Evolutionary conservation across 2,888 invertebrate species (phyloP).

Genomic region (Noctua comes): DNA sequence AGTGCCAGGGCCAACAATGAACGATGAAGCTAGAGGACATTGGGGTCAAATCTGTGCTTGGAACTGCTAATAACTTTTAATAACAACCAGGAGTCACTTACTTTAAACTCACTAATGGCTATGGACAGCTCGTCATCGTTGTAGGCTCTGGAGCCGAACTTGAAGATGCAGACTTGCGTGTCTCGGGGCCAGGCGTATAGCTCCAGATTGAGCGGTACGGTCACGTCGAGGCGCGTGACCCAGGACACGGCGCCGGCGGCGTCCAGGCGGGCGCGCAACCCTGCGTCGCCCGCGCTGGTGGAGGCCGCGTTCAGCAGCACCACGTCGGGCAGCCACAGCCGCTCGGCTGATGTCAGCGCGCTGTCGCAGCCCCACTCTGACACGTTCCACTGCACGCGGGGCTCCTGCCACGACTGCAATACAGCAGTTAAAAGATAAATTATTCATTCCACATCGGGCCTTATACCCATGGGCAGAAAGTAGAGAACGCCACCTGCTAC

Average conservation of each 20-base stretch:
- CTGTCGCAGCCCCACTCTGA: constrained; percentile 91
- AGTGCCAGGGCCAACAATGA: background rate
- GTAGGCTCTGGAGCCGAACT: constrained; percentile 94
- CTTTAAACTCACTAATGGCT: constrained; percentile 70
- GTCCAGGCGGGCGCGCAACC: constrained; percentile 92
- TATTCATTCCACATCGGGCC: background rate
- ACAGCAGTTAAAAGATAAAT: background rate
- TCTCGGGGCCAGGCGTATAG: constrained; percentile 94
- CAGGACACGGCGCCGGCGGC: constrained; percentile 91
- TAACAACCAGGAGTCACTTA: constrained; percentile 49
- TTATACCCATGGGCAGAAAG: background rate
- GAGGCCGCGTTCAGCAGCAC: constrained; percentile 93
- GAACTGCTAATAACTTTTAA: background rate
- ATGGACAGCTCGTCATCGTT: constrained; percentile 90
- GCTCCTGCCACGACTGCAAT: constrained; percentile 93
- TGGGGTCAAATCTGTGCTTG: background rate
- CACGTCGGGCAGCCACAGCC: constrained; percentile 95
- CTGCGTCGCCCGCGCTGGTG: constrained; percentile 90
- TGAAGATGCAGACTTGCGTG: constrained; percentile 91
- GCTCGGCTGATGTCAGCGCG: constrained; percentile 92
- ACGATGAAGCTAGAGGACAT: background rate
- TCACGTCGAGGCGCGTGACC: constrained; percentile 77
- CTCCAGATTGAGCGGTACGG: constrained; percentile 76
- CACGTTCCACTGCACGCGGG: constrained; percentile 93
- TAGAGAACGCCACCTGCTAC: background rate